Evolutionary conservation across 30 jellyfish, hydroid and myxozoan species (phyloP), one percentile per base, ranked within the genome.

Genomic region (Pseudorhiza aurosa): DNA sequence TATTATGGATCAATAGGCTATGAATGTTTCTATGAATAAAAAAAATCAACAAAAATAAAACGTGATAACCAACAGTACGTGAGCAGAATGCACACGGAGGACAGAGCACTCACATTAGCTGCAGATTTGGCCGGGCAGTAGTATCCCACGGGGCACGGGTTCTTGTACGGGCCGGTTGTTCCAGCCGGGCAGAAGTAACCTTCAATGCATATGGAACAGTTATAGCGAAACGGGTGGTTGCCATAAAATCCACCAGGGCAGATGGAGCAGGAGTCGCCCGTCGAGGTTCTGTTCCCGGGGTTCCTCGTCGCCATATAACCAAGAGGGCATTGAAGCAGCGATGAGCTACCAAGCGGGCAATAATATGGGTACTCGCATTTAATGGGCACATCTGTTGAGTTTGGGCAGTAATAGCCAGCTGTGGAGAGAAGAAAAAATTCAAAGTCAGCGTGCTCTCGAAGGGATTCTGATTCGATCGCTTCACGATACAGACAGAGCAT

Each of bases 161-260:
- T 53, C 42, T 58, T 89, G 60, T 14, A 78, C 15, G 97, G 97
- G 24, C 89, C 97, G 27, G 37, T 87, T 1, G 99, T 75, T 4
- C 97, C 99, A 25, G 75, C 85, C 6, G 99, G 99, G 62, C 99
- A 94, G 68, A 0, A 94, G 43, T 87, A 87, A 1, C 99, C 99
- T 12, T 80, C 95, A 24, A 97, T 96, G 46, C 99, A 94, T 2
- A 30, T 72, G 18, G 97, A 59, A 72, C 99, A 94, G 67, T 82
- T 87, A 7, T 9, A 18, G 9, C 99, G 90, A 55, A 29, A 42
- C 3, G 88, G 93, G 75, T 94, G 95, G 58, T 87, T 78, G 25
- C 99, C 99, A 72, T 94, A 94, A 44, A 18, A 81, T 14, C 99
- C 99, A 53, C 83, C 95, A 4, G 91, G 92, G 68, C 99, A 94